Conservation (phyloP, 2,888 invertebrate species). For the Orthosia cruda region DNA sequence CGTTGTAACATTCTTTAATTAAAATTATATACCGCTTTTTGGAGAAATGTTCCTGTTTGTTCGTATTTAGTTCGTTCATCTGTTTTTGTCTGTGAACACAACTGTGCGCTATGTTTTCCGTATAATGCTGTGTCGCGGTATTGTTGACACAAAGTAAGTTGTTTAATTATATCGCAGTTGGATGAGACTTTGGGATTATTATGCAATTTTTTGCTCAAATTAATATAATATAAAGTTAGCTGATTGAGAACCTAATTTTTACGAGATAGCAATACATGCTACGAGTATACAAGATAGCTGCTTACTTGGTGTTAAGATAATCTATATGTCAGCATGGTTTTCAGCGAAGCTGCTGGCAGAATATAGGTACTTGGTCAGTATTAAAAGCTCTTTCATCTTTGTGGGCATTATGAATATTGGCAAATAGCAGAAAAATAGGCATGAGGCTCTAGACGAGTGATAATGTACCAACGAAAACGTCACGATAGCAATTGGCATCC, state of each 20-base stretch:
- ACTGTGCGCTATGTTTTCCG: constrained; percentile 27
- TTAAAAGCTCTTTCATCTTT: no score
- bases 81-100: constrained; percentile 53
- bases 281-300: no score
- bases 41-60: constrained; percentile 44
- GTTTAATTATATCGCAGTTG: constrained; percentile 32
- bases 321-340: no score
- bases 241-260: neutral
- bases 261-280: no score
- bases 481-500: no score
- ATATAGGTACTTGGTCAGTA: no score
- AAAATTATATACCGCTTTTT: constrained; percentile 57
- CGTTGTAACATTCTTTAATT: constrained; percentile 56
- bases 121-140: constrained; percentile 12
- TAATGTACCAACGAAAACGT: no score
- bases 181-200: neutral
- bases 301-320: no score
- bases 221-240: neutral
- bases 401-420: no score
- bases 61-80: constrained; percentile 43
- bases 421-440: no score
- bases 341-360: no score
- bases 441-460: no score
- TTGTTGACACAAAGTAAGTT: constrained; percentile 25
- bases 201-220: neutral